phyloP scores from a whole-genome alignment of 2,113 vertebrate genomes.

The Notarius lentiginosus region DNA sequence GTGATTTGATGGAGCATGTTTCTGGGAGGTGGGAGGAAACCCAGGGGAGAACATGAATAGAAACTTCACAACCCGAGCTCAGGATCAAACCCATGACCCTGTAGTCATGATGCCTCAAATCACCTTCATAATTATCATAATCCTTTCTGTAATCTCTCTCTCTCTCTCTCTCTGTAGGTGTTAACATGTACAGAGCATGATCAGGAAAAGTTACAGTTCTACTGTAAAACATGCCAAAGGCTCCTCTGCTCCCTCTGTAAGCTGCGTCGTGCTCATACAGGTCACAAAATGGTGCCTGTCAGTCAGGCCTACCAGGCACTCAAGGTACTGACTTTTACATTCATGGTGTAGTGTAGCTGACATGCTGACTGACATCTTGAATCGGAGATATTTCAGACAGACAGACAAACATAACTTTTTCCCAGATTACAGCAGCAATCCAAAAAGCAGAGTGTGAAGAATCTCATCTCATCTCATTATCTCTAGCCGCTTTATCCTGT shows the following conservation, averaged over 20 bases:
- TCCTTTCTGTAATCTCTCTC: not conserved
- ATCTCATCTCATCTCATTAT: too few species aligned
- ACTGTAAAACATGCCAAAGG: constrained; percentile 90
- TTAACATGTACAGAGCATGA: constrained; percentile 76
- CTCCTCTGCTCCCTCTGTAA: constrained; percentile 93
- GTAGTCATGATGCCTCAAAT: not conserved
- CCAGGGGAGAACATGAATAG: not conserved
- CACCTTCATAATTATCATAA: not conserved
- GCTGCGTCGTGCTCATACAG: constrained; percentile 83
- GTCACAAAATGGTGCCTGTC: constrained; percentile 90
- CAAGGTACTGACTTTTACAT: constrained; percentile 73
- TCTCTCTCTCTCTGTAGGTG: constrained; percentile 58
- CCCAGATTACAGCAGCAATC: not conserved
- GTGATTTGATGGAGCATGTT: not conserved
- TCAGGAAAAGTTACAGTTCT: constrained; percentile 89
- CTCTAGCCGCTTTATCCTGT: too few species aligned
- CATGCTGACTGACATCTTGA: not conserved
- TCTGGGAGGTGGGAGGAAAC: not conserved
- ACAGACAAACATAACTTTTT: not conserved
- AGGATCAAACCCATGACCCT: not conserved
- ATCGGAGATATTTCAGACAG: too few species aligned
- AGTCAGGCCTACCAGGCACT: constrained; percentile 90
- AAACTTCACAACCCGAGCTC: not conserved
- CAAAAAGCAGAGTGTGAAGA: not conserved
- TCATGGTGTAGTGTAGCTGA: not conserved